Conservation (phyloP, 92 coral and sea anemone genomes). For the Meandrina meandrites region DNA sequence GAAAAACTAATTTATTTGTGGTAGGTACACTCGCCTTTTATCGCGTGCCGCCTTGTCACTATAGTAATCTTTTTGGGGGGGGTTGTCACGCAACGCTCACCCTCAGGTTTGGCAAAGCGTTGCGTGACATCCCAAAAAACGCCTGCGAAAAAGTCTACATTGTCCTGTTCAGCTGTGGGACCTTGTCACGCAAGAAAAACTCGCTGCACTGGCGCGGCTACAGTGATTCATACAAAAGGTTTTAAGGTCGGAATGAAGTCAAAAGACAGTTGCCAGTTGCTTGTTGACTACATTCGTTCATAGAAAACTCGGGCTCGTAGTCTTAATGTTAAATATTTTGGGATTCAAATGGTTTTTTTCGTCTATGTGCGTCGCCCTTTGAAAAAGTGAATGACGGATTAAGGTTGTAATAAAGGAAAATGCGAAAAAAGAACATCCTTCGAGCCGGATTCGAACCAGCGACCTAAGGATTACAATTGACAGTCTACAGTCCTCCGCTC, state of each 20-base stretch:
- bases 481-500: slow-evolving; percentile 72
- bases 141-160: too few species aligned
- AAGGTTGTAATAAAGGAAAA: background rate
- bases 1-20: background rate
- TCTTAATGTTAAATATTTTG: too few species aligned
- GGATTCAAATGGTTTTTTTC: background rate
- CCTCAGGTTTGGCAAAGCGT: too few species aligned
- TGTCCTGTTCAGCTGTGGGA: background rate
- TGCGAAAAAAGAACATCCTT: slow-evolving; percentile 45
- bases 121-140: too few species aligned
- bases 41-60: background rate
- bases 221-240: background rate
- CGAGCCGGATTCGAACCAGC: slow-evolving; percentile 89
- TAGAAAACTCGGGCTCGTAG: background rate
- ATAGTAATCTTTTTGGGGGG: too few species aligned
- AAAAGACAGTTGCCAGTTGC: background rate
- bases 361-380: too few species aligned
- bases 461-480: slow-evolving; percentile 48
- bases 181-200: background rate
- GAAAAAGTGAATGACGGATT: too few species aligned
- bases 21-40: background rate
- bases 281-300: too few species aligned
- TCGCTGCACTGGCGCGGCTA: background rate
- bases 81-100: too few species aligned
- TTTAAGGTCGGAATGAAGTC: background rate